Evolutionary conservation across 2,888 invertebrate species (phyloP), one percentile per base, ranked within the genome.

Genomic region (Hoplodrina blanda): DNA sequence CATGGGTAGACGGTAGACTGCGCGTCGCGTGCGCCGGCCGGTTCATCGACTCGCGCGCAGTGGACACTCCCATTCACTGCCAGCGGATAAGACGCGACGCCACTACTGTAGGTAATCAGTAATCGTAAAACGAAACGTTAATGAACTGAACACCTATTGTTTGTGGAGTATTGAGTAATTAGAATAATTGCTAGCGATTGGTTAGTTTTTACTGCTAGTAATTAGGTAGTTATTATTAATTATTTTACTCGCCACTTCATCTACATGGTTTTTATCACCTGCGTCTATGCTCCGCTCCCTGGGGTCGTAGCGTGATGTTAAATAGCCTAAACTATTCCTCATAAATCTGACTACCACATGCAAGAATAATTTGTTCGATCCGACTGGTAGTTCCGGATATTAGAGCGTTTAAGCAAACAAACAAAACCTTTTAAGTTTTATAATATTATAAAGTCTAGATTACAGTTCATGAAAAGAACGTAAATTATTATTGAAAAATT

Each of bases 1-100:
- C 60, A 4, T n/a, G 59, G 60, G 56, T 55, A 82, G 82, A 82
- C 82, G 60, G 56, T 55, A 82, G 82, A 82, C 82, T 33, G 82
- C 81, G 69, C 68, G 81, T 74, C 82, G 80, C 83, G 62, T 57
- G 75, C 70, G 61, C 60, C 30, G 68, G 33, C 52, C 53, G 78
- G 75, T 76, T 81, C 79, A 81, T 60, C 76, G 78, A 69, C 80
- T 69, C 41, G 13, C 55, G 37, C 52, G 41, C 62, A 69, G 55
- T 69, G 25, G 25, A 25, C 25, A 25, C 25, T 25, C 25, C 53
- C 81, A 76, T 80, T 78, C 72, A 80, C 61, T 8, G 80, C 57
- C 61, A 64, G 54, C n/a, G 75, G 69, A 65, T 55, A 59, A 41
- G 46, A 56, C 37, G 53, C 25, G 11, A 19, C 44, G 44, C 44